Percentiles rank a stretch among this genome's conserved stretches.
phyloP scores from a whole-genome alignment of 2,888 invertebrate genomes.

The Muschampia plurimacula region DNA sequence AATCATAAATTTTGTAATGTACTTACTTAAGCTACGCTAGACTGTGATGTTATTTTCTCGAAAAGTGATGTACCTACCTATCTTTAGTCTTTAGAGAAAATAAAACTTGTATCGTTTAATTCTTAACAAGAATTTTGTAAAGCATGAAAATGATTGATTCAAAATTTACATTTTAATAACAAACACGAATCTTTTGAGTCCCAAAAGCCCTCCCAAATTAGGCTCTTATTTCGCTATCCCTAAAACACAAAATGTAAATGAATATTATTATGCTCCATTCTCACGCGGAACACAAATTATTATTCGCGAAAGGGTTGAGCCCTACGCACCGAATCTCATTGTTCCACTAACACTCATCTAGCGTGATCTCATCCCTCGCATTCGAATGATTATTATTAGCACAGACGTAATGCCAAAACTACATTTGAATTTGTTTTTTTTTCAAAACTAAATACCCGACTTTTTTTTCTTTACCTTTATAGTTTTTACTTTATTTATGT shows the following conservation, averaged over 20 bases:
- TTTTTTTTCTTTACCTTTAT: no score
- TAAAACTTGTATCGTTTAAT: no score
- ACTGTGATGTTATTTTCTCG: no score
- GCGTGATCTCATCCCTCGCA: conserved; percentile 30
- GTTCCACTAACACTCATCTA: conserved; percentile 24
- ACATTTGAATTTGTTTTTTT: neutral
- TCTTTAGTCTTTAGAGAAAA: no score
- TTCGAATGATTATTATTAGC: conserved; percentile 4
- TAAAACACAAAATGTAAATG: conserved; percentile 10
- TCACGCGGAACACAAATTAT: conserved; percentile 31
- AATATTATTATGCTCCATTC: conserved; percentile 18
- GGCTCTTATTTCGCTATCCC: conserved; percentile 16
- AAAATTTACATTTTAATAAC: conserved; percentile 21
- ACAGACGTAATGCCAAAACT: neutral
- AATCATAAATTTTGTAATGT: no score
- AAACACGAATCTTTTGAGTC: neutral
- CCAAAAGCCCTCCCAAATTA: conserved; percentile 15
- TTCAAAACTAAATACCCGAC: no score
- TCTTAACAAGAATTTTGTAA: neutral
- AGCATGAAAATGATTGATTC: neutral
- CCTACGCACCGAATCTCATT: conserved; percentile 30
- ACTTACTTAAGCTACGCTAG: no score
- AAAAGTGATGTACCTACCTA: no score
- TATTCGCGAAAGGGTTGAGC: conserved; percentile 42
- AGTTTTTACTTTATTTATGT: no score